Conservation (phyloP, 2,888 invertebrate species). For the Patella depressa region DNA sequence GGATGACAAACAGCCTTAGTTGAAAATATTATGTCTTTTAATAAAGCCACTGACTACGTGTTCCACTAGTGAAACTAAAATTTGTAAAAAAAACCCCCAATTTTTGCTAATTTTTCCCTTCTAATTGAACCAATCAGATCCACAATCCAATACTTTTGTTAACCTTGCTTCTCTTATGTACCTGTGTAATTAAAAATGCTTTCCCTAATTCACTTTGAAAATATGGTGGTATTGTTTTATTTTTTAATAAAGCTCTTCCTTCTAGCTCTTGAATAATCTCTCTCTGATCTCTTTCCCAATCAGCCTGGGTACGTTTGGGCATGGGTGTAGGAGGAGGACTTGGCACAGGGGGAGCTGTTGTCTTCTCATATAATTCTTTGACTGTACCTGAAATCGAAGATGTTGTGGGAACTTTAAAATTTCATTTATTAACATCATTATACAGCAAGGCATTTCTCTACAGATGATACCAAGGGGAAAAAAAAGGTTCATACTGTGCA, state of each 20-base stretch:
- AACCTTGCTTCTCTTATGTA: conserved; percentile 24
- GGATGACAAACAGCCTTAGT: no score
- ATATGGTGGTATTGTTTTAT: conserved; percentile 65
- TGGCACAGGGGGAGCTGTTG: conserved; percentile 56
- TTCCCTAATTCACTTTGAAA: conserved; percentile 70
- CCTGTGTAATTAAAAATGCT: conserved; percentile 65
- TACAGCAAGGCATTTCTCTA: no score
- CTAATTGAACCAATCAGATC: no score
- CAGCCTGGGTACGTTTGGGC: conserved; percentile 62
- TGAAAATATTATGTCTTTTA: no score
- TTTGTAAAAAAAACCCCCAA: no score
- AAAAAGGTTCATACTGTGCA: not conserved
- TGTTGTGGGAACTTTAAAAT: no score
- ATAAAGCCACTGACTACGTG: no score
- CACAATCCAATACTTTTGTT: no score
- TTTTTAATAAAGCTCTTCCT: conserved; percentile 52
- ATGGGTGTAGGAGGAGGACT: conserved; percentile 65
- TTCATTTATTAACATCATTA: no score
- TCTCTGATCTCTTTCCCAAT: conserved; percentile 66
- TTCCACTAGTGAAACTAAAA: no score
- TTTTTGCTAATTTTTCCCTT: no score
- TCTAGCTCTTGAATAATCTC: conserved; percentile 62
- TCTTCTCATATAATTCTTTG: conserved; percentile 63
- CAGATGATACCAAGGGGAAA: no score
- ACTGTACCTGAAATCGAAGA: conserved; percentile 49